phyloP scores from a whole-genome alignment of 2,797 vertebrate species.

The Chrosomus eos region DNA sequence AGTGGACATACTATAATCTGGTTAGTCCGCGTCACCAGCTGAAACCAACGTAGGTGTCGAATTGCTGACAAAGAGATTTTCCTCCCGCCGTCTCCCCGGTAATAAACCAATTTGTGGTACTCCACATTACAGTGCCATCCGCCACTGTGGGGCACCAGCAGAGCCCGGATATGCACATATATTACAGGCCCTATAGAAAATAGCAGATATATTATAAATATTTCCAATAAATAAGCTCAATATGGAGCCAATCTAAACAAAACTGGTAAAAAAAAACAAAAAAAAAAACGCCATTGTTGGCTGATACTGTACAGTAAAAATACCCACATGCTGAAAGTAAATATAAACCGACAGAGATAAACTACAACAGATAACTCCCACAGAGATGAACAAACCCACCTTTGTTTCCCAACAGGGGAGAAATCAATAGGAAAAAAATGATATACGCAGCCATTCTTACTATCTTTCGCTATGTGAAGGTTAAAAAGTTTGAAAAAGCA shows the following conservation, averaged over 20 bases:
- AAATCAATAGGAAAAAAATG: constrained; percentile 27
- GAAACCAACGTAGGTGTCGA: constrained; percentile 33
- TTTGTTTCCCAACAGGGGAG: constrained; percentile 14
- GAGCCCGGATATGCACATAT: not conserved
- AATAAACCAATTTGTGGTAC: constrained; percentile 32
- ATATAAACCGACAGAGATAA: constrained; percentile 34
- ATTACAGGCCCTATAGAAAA: not conserved
- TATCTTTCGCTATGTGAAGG: constrained; percentile 20
- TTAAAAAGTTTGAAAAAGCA: constrained; percentile 42
- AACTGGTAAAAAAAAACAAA: not conserved
- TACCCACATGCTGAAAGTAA: constrained; percentile 20
- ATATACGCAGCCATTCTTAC: constrained; percentile 24
- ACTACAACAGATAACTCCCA: constrained; percentile 27
- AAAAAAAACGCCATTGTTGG: not conserved
- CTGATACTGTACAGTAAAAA: not conserved
- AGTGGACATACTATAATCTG: constrained; percentile 53
- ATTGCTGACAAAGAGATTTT: constrained; percentile 52
- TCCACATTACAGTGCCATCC: constrained; percentile 6
- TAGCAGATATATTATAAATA: not conserved
- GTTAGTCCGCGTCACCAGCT: constrained; percentile 41
- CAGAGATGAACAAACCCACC: constrained; percentile 28
- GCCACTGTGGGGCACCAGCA: not conserved
- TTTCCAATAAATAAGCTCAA: not conserved
- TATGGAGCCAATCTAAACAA: not conserved
- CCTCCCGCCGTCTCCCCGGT: not conserved